Evolutionary conservation across 2,888 invertebrate genomes (phyloP).

Genomic region (Eupithecia abbreviata): DNA sequence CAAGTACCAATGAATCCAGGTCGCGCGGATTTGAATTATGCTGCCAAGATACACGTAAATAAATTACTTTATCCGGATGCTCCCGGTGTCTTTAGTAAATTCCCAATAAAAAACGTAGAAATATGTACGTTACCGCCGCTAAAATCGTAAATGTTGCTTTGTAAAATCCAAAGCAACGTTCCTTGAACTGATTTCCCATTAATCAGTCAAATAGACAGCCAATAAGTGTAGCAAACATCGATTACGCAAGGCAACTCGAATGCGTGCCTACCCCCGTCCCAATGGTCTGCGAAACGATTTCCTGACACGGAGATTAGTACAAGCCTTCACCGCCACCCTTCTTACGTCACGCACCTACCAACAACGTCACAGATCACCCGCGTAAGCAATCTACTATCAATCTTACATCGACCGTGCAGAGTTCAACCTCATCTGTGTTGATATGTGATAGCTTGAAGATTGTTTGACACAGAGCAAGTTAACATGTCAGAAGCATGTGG

Average conservation of each 20-base stretch:
- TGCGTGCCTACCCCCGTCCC: conserved; percentile 80
- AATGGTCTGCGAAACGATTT: conserved; percentile 84
- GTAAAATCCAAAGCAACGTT: conserved; percentile 8
- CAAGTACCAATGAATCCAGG: too few relatives aligned
- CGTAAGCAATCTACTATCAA: conserved; percentile 57
- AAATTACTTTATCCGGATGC: neutral
- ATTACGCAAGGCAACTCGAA: conserved; percentile 78
- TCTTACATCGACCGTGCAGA: conserved; percentile 58
- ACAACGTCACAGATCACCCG: conserved; percentile 67
- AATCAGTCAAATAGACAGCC: conserved; percentile 59
- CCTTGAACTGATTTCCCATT: conserved; percentile 44
- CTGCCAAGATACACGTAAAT: neutral
- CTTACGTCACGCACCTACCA: conserved; percentile 81
- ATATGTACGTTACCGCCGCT: neutral
- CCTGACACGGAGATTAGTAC: conserved; percentile 84
- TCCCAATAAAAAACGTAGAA: neutral
- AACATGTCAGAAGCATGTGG: conserved; percentile 78
- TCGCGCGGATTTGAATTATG: too few relatives aligned
- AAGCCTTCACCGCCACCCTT: conserved; percentile 82
- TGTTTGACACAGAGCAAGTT: conserved; percentile 82
- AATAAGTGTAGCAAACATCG: conserved; percentile 69
- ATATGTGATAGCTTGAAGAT: conserved; percentile 62
- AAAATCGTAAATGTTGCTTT: neutral
- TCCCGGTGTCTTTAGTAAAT: neutral
- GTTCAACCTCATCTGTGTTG: conserved; percentile 55